phyloP scores from a whole-genome alignment of 2,888 invertebrate genomes.

The Blastobasis adustella region DNA sequence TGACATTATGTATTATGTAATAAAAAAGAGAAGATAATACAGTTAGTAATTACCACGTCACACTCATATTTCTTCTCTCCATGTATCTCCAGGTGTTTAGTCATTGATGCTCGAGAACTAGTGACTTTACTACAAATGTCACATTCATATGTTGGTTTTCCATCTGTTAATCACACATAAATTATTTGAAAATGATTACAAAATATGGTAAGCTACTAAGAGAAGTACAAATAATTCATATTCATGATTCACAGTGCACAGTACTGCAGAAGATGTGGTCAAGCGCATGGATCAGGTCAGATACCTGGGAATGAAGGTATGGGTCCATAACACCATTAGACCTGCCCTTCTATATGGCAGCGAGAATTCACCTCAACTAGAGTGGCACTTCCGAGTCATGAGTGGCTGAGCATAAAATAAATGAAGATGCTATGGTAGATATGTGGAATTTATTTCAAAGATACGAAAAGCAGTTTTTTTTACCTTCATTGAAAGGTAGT shows the following conservation, averaged over 20 bases:
- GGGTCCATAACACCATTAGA: no score
- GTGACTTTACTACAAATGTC: constrained; percentile 83
- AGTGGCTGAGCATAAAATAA: no score
- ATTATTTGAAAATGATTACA: background rate
- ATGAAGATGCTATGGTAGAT: no score
- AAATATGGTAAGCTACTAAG: background rate
- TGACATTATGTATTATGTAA: no score
- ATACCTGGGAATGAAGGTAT: no score
- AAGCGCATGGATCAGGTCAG: background rate
- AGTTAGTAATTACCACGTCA: constrained; percentile 59
- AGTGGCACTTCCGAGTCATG: no score
- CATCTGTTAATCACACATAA: constrained; percentile 20
- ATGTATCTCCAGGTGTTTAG: constrained; percentile 81
- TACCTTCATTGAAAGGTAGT: no score
- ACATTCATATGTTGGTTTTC: constrained; percentile 78
- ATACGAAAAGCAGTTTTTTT: no score
- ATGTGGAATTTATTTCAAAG: no score
- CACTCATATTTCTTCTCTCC: constrained; percentile 81
- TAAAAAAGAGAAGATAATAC: no score
- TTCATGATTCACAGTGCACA: background rate
- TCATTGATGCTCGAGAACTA: constrained; percentile 83
- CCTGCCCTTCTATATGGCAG: no score
- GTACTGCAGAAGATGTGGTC: background rate
- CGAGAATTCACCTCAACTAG: no score
- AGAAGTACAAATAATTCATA: background rate